phyloP scores from a whole-genome alignment of 2,888 invertebrate genomes.

The Acronicta alni region DNA sequence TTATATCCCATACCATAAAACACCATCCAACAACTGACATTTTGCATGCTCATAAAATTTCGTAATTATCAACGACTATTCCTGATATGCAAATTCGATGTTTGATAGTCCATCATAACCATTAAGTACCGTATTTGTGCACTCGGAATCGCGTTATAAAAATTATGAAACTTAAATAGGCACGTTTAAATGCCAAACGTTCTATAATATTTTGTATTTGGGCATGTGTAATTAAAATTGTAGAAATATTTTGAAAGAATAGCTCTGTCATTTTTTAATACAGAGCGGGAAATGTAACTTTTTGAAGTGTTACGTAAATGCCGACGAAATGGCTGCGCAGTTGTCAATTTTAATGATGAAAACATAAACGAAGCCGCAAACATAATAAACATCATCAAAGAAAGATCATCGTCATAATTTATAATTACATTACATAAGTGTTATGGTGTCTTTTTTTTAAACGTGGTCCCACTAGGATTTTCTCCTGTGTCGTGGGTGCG shows the following conservation, averaged over 20 bases:
- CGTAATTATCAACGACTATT: slow-evolving; percentile 20
- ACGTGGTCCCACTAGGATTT: too few species aligned
- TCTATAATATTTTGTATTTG: slow-evolving; percentile 6
- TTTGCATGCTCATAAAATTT: slow-evolving; percentile 25
- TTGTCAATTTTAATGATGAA: too few species aligned
- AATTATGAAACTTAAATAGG: slow-evolving; percentile 39
- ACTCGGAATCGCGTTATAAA: slow-evolving; percentile 10
- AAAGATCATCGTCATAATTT: too few species aligned
- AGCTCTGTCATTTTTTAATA: background rate
- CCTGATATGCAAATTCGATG: slow-evolving; percentile 21
- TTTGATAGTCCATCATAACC: slow-evolving; percentile 27
- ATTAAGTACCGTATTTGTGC: slow-evolving; percentile 18
- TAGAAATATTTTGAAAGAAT: background rate
- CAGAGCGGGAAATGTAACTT: too few species aligned
- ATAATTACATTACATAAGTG: too few species aligned
- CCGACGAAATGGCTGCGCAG: too few species aligned
- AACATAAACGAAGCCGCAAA: too few species aligned
- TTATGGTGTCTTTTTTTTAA: too few species aligned
- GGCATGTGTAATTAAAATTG: slow-evolving; percentile 4
- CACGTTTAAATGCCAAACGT: slow-evolving; percentile 31
- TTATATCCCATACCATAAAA: background rate
- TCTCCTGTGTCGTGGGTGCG: too few species aligned
- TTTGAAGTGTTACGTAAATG: too few species aligned
- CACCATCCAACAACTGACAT: slow-evolving; percentile 16
- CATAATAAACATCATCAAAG: too few species aligned